Conservation (phyloP, 2,113 vertebrate genomes). For the Gnathonemus echidnorhynchus region DNA sequence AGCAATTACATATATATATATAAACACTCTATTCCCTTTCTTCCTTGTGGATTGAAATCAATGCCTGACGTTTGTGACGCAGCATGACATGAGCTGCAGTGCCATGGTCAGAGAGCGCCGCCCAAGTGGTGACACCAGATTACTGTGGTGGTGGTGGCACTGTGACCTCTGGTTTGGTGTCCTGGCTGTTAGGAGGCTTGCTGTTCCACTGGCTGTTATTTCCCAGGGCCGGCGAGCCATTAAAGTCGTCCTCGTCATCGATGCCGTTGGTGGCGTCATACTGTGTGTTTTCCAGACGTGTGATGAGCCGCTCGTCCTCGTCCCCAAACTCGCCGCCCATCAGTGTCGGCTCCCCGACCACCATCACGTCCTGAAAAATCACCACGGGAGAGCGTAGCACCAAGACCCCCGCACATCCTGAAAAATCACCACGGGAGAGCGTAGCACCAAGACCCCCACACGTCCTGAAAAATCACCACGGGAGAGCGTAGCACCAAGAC, state of each 20-base stretch:
- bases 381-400: conserved; percentile 33
- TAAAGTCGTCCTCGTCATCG: conserved; percentile 98
- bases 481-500: no score
- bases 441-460: conserved; percentile 36
- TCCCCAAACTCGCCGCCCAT: conserved; percentile 99
- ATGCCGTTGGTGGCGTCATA: conserved; percentile 97
- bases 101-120: conserved; percentile 36
- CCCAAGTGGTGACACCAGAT: conserved; percentile 33
- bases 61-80: not conserved
- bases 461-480: conserved; percentile 81
- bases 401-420: conserved; percentile 72
- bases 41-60: not conserved
- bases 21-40: not conserved
- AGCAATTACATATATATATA: not conserved
- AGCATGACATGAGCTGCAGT: conserved; percentile 17
- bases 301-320: conserved; percentile 99
- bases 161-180: conserved; percentile 90
- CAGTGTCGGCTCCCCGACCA: conserved; percentile 96
- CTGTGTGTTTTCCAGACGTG: conserved; percentile 97
- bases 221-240: conserved; percentile 86
- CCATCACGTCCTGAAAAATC: conserved; percentile 93
- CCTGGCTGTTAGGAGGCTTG: conserved; percentile 81
- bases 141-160: conserved; percentile 92
- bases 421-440: conserved; percentile 47
- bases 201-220: conserved; percentile 91